These are phyloP conservation scores for Tragelaphus buxtoni DNA, from an alignment of 2,113 vertebrate species.

Conservation along the genomic window DNA sequence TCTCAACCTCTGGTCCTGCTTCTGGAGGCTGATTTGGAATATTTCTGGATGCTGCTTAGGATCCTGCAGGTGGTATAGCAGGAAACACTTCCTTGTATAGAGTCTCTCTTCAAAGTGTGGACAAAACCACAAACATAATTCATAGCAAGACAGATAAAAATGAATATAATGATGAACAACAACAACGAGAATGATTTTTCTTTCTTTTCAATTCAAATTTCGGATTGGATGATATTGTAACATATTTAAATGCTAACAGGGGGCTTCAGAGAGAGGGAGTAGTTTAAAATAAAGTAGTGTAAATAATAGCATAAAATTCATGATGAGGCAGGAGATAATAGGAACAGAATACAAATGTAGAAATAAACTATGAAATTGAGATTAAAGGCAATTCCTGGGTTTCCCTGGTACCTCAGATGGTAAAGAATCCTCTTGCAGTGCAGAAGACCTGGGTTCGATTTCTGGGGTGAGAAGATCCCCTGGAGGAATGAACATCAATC, in stretches of 20 bases:
- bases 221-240: neutral
- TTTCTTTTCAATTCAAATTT: neutral
- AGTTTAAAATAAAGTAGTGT: neutral
- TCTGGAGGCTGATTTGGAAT: neutral
- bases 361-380: neutral
- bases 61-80: neutral
- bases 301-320: neutral
- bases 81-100: neutral
- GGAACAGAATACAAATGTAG: neutral
- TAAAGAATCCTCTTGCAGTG: neutral
- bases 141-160: neutral
- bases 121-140: neutral
- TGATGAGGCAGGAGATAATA: neutral
- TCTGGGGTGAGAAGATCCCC: neutral
- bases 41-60: neutral
- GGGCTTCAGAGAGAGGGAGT: neutral
- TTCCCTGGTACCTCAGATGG: neutral
- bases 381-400: neutral
- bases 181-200: neutral
- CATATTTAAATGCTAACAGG: neutral
- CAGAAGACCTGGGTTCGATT: neutral
- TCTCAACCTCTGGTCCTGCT: neutral
- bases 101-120: neutral
- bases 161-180: neutral
- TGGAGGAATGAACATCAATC: neutral